Evolutionary conservation across 2,113 vertebrate species (phyloP).

Genomic region (Gnathonemus longibarbis): DNA sequence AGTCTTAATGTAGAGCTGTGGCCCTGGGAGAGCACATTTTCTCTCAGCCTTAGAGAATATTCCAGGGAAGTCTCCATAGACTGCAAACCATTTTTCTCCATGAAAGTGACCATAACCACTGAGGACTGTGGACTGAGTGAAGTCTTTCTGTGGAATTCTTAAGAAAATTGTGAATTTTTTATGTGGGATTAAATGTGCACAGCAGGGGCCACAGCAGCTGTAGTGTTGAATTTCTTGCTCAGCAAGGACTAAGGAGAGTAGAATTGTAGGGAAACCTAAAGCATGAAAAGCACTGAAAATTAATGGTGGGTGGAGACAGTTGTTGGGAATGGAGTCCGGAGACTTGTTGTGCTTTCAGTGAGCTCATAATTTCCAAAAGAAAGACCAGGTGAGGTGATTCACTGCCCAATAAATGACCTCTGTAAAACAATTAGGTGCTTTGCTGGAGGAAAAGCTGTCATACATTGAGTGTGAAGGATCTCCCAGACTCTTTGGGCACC

Average conservation of each 20-base stretch:
- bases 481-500: background rate
- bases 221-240: background rate
- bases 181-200: background rate
- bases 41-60: background rate
- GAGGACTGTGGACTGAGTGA: background rate
- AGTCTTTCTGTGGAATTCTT: background rate
- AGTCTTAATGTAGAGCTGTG: background rate
- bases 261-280: background rate
- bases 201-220: background rate
- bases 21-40: background rate
- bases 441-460: background rate
- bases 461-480: background rate
- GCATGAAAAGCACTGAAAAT: background rate
- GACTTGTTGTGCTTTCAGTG: background rate
- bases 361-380: background rate
- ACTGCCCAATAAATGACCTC: background rate
- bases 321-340: background rate
- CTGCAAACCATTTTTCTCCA: background rate
- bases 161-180: background rate
- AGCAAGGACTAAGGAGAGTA: background rate
- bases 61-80: background rate
- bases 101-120: background rate
- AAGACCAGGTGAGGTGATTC: background rate
- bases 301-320: background rate
- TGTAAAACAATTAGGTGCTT: background rate